Base-by-base conservation (phyloP, 2,797 vertebrate genomes). In the Melanitta fusca region DNA sequence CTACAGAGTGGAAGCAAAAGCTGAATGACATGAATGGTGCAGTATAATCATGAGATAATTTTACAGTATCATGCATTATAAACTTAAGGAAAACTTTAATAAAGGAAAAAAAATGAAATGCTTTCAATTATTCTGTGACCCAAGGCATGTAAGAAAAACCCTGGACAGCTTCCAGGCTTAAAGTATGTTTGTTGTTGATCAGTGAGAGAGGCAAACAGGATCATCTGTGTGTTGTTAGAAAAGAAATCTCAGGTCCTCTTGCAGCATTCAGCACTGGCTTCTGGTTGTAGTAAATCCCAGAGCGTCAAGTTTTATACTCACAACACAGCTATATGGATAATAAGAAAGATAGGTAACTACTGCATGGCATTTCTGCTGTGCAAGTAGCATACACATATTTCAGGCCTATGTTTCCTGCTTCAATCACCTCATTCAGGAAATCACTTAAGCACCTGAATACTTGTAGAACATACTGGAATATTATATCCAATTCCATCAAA, bases 121-220 rank as follows among this genome's bases (percentile, higher is more conserved):
- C 1, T 88, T 84, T 83, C 8, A 69, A 28, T 75, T 90, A 22
- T 65, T 72, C 32, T 69, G 62, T 78, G 51, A 47, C 3, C 3
- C 3, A 61, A 16, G 6, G 28, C 13, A 21, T 34, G 13, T 27
- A 79, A 89, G 60, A 47, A 25, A 27, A 69, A 45, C 5, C 20
- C 27, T 25, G 30, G 15, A 47, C 7, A 56, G 72, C 45, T 64
- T 68, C 17, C 11, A 70, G 34, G 8, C 27, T 58, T 89, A 58
- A 88, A 8, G 3, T 56, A 20, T 27, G 17, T 69, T 66, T 71
- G 1, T 43, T 81, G 8, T 16, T 49, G 39, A 11, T 80, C 0
- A 0, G 4, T 6, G 47, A 25, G 32, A 69, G 27, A n/a, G 19
- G 14, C 27, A 36, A 11, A 28, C 0, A 3, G 17, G 21, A 56